Conservation (phyloP, 2,797 vertebrate species). For the Cossypha caffra region DNA sequence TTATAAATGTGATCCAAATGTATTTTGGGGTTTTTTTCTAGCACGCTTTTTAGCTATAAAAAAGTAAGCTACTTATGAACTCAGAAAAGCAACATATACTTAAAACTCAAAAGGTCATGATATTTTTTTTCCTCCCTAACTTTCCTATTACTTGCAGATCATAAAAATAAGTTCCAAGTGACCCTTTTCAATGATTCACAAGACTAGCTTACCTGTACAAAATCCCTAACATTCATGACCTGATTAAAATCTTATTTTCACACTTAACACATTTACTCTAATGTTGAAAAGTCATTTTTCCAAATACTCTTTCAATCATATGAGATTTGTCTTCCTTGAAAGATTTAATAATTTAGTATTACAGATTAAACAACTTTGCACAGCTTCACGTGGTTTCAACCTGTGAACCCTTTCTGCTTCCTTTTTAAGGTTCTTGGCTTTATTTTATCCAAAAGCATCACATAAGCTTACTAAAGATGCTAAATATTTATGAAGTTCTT, state of each 20-base stretch:
- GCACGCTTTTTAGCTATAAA: neutral
- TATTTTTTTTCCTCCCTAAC: neutral
- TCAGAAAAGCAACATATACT: neutral
- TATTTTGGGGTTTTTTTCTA: neutral
- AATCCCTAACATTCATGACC: neutral
- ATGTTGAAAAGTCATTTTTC: neutral
- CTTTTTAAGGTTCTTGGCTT: conserved; percentile 3
- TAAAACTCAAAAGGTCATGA: neutral
- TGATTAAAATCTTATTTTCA: neutral
- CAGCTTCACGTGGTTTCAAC: conserved; percentile 12
- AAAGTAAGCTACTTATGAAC: neutral
- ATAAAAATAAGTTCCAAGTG: neutral
- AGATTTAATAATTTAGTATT: conserved; percentile 3
- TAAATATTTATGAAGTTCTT: conserved; percentile 46
- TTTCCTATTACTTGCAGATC: neutral
- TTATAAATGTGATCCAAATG: neutral
- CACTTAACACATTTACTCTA: neutral
- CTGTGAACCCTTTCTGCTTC: neutral
- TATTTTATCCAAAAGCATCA: conserved; percentile 24
- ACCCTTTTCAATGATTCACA: neutral
- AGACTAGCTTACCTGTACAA: neutral
- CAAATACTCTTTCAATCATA: neutral
- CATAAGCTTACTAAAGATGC: neutral
- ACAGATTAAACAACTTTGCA: no score
- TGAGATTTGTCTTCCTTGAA: neutral